Percentiles rank a stretch among this genome's conserved stretches.
phyloP scores from a whole-genome alignment of 2,113 vertebrate genomes.

The Ammodytes dubius region DNA sequence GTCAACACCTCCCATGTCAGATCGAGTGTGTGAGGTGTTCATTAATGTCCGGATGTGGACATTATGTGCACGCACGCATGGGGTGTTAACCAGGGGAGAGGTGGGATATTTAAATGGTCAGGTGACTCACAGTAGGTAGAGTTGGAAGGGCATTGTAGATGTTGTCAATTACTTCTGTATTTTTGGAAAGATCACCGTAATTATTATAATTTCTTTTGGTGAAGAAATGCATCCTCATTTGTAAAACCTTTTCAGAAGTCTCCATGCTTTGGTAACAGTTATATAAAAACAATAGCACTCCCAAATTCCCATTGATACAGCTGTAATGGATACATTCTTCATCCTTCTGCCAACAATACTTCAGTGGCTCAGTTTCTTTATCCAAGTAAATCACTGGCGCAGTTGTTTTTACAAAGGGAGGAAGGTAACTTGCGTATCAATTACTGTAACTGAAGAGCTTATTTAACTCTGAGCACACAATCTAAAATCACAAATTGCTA shows the following conservation, averaged over 20 bases:
- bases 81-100: background rate
- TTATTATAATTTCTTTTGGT: background rate
- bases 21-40: slow-evolving; percentile 51
- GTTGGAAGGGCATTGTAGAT: slow-evolving; percentile 4
- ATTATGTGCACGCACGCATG: background rate
- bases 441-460: background rate
- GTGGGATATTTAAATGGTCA: slow-evolving; percentile 18
- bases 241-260: background rate
- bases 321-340: slow-evolving; percentile 12
- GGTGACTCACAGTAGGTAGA: slow-evolving; percentile 26
- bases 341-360: slow-evolving; percentile 27
- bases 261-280: slow-evolving; percentile 21
- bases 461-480: background rate
- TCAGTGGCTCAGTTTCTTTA: slow-evolving; percentile 12
- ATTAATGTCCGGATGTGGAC: slow-evolving; percentile 41
- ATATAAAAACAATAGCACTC: slow-evolving; percentile 1
- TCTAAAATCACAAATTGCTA: background rate
- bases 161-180: background rate
- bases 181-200: background rate
- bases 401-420: background rate
- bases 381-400: slow-evolving; percentile 12
- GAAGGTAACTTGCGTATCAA: background rate
- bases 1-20: slow-evolving; percentile 54
- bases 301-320: slow-evolving; percentile 20
- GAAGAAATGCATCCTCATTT: background rate